These are phyloP conservation scores for Melanotaenia pygmaea DNA, from an alignment of 2,797 vertebrate genomes.

Conservation along the genomic window DNA sequence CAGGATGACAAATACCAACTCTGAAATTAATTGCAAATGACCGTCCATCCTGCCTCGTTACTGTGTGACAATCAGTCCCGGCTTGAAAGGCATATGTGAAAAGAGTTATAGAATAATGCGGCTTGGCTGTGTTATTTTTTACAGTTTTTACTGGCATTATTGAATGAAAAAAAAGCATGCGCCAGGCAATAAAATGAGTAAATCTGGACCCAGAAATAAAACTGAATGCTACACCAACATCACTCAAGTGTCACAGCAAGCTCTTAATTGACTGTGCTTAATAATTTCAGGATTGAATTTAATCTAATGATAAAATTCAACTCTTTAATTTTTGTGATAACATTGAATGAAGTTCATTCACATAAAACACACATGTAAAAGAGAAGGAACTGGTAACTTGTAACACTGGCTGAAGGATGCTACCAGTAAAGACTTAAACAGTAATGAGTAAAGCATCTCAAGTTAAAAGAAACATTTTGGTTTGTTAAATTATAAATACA, in stretches of 20 bases:
- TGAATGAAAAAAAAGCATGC: not conserved
- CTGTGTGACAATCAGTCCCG: not conserved
- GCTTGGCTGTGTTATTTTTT: too few species aligned
- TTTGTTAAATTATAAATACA: conserved; percentile 3
- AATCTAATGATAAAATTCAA: not conserved
- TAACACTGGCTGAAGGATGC: not conserved
- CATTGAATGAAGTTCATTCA: not conserved
- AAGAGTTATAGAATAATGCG: not conserved
- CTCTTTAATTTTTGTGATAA: not conserved
- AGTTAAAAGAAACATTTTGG: not conserved
- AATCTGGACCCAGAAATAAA: not conserved
- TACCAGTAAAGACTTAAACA: not conserved
- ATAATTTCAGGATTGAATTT: not conserved
- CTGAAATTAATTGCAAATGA: not conserved
- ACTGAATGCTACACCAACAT: not conserved
- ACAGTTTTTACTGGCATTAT: too few species aligned
- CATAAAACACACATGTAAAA: not conserved
- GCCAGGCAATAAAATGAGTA: not conserved
- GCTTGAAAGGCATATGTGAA: not conserved
- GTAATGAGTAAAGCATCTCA: not conserved
- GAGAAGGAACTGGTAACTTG: too few species aligned
- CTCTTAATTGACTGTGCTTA: not conserved
- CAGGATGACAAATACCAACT: too few species aligned
- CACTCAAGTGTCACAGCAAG: not conserved
- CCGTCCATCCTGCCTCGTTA: not conserved